phyloP scores from a whole-genome alignment of 2,888 invertebrate species.

The Platynereis dumerilii region DNA sequence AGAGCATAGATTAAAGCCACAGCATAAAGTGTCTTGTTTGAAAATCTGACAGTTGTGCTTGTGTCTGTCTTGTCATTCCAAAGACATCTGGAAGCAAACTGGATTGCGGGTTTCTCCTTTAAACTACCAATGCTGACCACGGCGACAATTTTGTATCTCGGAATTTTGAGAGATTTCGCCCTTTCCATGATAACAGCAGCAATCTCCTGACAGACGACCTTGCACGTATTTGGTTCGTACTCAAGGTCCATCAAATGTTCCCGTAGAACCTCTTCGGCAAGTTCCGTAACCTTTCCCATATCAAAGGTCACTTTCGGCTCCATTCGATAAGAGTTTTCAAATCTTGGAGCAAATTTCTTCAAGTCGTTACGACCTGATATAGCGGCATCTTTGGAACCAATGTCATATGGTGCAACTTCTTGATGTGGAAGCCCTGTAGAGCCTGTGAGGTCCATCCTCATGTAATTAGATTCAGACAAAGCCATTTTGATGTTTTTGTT shows the following conservation, averaged over 20 bases:
- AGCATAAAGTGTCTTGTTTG: conserved; percentile 53
- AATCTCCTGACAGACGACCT: conserved; percentile 45
- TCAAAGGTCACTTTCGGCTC: not conserved
- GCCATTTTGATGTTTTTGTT: too few species aligned
- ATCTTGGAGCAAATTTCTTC: too few species aligned
- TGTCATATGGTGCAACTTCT: too few species aligned
- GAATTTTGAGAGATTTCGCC: conserved; percentile 43
- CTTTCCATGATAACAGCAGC: conserved; percentile 48
- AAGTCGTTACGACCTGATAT: too few species aligned
- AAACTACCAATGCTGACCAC: conserved; percentile 54
- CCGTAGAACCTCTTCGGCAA: conserved; percentile 23
- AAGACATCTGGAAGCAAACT: conserved; percentile 56
- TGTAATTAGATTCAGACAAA: too few species aligned
- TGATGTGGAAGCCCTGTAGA: too few species aligned
- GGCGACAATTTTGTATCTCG: conserved; percentile 53
- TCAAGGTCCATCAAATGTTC: conserved; percentile 20
- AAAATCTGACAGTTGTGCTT: conserved; percentile 55
- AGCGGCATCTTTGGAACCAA: too few species aligned
- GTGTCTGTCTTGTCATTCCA: conserved; percentile 58
- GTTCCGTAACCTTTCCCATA: conserved; percentile 13
- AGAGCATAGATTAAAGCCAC: conserved; percentile 56
- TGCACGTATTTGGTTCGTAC: conserved; percentile 47
- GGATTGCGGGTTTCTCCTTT: conserved; percentile 51
- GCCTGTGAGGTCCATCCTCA: too few species aligned
- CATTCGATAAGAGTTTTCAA: not conserved